These are phyloP conservation scores for Ptychodera flava DNA, from an alignment of 35 echinoderm and acorn worm genomes.

Conservation along the genomic window DNA sequence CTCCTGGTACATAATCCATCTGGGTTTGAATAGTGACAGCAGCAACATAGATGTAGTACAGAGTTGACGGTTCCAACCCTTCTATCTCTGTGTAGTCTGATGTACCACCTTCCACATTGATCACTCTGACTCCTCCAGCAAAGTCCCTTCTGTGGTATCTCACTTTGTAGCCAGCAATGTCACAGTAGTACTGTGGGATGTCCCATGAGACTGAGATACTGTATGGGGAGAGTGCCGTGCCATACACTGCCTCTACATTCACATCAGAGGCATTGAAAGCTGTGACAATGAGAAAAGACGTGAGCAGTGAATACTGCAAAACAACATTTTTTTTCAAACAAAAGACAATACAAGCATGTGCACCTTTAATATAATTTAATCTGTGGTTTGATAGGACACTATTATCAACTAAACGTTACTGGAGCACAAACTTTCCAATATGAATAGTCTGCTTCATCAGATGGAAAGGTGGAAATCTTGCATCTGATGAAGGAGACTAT, in stretches of 20 bases:
- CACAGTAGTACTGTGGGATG: slow-evolving; percentile 58
- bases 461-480: no score
- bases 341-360: no score
- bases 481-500: no score
- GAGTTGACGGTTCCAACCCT: background rate
- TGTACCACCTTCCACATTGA: background rate
- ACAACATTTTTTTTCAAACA: no score
- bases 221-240: slow-evolving; percentile 5
- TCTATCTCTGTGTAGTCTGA: background rate
- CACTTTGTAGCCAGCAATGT: slow-evolving; percentile 68
- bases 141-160: slow-evolving; percentile 13
- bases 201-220: slow-evolving; percentile 37
- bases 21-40: background rate
- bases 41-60: background rate
- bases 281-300: background rate
- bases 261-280: background rate
- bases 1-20: background rate
- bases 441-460: no score
- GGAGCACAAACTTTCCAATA: no score
- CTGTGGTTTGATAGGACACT: no score
- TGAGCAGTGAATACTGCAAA: background rate
- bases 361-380: no score
- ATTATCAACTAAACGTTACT: no score
- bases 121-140: background rate
- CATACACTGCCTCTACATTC: background rate